Evolutionary conservation across 2,113 vertebrate species (phyloP).

Genomic region (Amphiprion ocellaris): DNA sequence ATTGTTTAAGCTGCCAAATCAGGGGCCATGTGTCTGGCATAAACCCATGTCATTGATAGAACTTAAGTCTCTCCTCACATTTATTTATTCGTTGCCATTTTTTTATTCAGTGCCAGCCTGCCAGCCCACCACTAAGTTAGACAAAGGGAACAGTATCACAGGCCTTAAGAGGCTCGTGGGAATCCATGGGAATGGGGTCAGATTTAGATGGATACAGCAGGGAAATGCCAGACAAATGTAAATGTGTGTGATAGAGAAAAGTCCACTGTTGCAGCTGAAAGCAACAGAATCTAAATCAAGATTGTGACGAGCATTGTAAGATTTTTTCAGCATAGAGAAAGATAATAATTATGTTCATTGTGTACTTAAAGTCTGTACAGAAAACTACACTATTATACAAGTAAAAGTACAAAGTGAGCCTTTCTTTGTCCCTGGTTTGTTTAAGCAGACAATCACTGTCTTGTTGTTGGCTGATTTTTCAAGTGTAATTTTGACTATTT

Average conservation of each 20-base stretch:
- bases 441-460: neutral
- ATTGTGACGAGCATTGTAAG: neutral
- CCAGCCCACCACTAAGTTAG: constrained; percentile 37
- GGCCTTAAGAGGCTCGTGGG: constrained; percentile 50
- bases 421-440: neutral
- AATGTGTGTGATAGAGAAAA: constrained; percentile 28
- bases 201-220: constrained; percentile 46
- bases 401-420: neutral
- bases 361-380: too few relatives aligned
- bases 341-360: neutral
- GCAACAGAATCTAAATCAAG: neutral
- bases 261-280: constrained; percentile 11
- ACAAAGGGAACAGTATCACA: constrained; percentile 56
- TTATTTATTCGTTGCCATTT: constrained; percentile 59
- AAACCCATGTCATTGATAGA: constrained; percentile 18
- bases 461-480: neutral
- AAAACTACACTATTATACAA: too few relatives aligned
- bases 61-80: constrained; percentile 38
- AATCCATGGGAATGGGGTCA: constrained; percentile 71
- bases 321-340: neutral
- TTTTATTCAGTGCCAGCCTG: constrained; percentile 39
- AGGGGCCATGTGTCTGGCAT: constrained; percentile 47
- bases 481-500: neutral
- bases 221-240: constrained; percentile 33
- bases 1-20: constrained; percentile 47